A percentile compares a stretch with the other conserved stretches of the same genome.
These are phyloP conservation scores for Lophius piscatorius DNA, from an alignment of 2,113 vertebrate species.

Conservation along the genomic window DNA sequence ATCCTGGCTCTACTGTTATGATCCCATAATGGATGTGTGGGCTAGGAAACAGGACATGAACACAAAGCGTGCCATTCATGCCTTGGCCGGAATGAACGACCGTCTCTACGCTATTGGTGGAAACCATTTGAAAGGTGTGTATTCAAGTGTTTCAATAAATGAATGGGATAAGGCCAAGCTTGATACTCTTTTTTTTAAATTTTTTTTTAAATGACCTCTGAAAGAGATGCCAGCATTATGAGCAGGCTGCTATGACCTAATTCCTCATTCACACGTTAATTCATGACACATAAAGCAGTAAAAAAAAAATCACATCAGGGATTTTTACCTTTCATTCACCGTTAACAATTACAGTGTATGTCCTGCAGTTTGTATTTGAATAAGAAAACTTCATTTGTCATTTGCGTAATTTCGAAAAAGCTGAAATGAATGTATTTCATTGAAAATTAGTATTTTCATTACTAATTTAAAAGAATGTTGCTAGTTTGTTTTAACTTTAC, in stretches of 20 bases:
- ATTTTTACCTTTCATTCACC: no score
- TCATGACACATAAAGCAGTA: conserved; percentile 12
- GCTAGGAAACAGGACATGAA: conserved; percentile 99
- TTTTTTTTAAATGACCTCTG: not conserved
- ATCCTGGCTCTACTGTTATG: conserved; percentile 98
- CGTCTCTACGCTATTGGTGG: conserved; percentile 98
- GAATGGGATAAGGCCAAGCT: conserved; percentile 29
- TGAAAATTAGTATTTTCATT: not conserved
- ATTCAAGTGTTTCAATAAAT: conserved; percentile 24
- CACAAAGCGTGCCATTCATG: conserved; percentile 97
- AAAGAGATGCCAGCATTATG: conserved; percentile 35
- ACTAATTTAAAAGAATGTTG: no score
- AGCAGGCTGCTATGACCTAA: not conserved
- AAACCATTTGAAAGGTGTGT: conserved; percentile 98
- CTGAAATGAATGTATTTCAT: conserved; percentile 1
- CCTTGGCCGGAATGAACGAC: conserved; percentile 96
- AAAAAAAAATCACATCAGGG: no score
- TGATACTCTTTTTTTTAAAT: not conserved
- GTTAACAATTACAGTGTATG: no score
- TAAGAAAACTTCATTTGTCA: not conserved
- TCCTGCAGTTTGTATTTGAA: conserved; percentile 7
- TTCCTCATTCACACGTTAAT: conserved; percentile 11
- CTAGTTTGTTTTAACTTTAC: no score
- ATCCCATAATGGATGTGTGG: conserved; percentile 99
- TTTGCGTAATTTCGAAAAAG: conserved; percentile 10